These are phyloP conservation scores for Liposcelis brunnea DNA, from an alignment of 2,888 invertebrate genomes.

Conservation along the genomic window DNA sequence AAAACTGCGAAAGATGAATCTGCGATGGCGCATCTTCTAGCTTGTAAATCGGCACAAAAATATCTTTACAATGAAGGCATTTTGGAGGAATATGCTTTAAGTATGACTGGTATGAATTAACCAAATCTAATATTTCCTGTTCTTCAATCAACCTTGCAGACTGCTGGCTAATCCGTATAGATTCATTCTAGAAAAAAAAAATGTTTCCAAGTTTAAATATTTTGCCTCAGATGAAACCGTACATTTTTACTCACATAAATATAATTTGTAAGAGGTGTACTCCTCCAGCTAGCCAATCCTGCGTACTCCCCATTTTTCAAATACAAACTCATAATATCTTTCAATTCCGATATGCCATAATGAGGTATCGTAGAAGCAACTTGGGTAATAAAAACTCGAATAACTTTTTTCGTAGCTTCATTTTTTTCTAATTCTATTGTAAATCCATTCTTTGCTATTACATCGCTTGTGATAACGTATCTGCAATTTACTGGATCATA, in stretches of 20 bases:
- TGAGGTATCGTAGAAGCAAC: conserved; percentile 14
- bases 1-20: no score
- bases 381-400: conserved; percentile 13
- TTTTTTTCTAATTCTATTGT: conserved; percentile 13
- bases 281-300: conserved; percentile 14
- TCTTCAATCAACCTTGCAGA: background rate
- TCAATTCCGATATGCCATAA: conserved; percentile 16
- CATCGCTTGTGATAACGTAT: conserved; percentile 15
- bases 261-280: conserved; percentile 15
- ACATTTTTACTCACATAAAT: conserved; percentile 14
- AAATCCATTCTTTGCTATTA: conserved; percentile 18
- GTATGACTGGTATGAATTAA: background rate
- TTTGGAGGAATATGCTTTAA: background rate
- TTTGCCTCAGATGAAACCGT: no score
- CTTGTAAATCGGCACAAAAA: background rate
- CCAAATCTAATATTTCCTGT: background rate
- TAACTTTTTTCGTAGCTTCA: background rate
- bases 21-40: background rate
- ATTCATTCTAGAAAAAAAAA: conserved; percentile 8
- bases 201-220: no score
- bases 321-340: conserved; percentile 15
- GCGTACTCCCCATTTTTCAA: conserved; percentile 9
- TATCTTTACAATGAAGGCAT: conserved; percentile 6
- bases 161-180: background rate
- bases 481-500: conserved; percentile 11